Evolutionary conservation across 2,888 invertebrate genomes (phyloP), one percentile per base, ranked within the genome.

Genomic region (Thereva nobilitata): DNA sequence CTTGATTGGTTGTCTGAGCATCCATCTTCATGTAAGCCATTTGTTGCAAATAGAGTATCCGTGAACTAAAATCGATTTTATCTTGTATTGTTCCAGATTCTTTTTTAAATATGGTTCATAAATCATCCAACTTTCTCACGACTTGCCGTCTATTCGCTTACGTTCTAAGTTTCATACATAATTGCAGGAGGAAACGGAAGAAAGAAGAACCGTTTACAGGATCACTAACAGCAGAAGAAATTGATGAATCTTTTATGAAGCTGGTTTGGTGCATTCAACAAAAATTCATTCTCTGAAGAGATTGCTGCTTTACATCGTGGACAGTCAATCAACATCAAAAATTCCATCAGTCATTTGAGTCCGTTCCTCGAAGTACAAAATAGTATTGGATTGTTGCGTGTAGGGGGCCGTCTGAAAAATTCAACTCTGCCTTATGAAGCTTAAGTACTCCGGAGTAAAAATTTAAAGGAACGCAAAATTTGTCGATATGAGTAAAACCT

Each of bases 61-160:
- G 75, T 68, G 71, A 72, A 35, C 41, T 68, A 8, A 69, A 72
- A 10, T 70, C 72, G 6, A 35, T 59, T 5, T 50, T 50, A 5
- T 64, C 56, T 34, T 78, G 76, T 76, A 56, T 59, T 45, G 73
- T 77, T 57, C 73, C 76, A 0, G 44, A 68, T 10, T 71, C 73
- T 5, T 61, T 68, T 37, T 59, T 71, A 5, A 78, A 78, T 63
- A 75, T 76, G 0, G 75, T 76, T n/a, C 75, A 76, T 65, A 71
- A 73, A 8, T 70, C 74, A 2, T 76, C 76, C 0, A 53, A 77
- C 44, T 77, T 77, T 55, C 10, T 40, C 0, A 40, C 44, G 5
- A 55, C 49, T 45, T 42, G 37, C 10, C 10, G 54, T 34, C 41
- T 68, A 10, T 59, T 66, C 40, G 66, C 67, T 9, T 67, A 64